A percentile compares a stretch with the other conserved stretches of the same genome.
Evolutionary conservation across 2,888 invertebrate genomes (phyloP).

Genomic region (Agriotes lineatus): DNA sequence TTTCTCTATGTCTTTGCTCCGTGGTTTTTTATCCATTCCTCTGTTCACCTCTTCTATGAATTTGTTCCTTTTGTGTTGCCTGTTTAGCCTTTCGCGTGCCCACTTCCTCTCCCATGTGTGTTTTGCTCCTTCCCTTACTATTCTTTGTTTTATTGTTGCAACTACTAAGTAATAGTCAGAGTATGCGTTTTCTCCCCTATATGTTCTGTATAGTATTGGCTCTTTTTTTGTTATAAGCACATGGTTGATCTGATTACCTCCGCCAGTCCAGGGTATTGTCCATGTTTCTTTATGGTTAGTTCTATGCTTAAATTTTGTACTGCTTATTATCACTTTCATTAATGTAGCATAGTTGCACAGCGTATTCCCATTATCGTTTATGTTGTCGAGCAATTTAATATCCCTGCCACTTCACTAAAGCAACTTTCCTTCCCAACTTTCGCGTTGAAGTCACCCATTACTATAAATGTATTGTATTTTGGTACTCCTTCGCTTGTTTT

Average conservation of each 20-base stretch:
- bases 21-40: neutral
- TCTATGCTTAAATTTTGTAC: neutral
- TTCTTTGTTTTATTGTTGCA: neutral
- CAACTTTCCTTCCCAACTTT: too few species aligned
- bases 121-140: neutral
- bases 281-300: neutral
- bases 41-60: neutral
- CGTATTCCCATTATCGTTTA: neutral
- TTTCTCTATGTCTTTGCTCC: neutral
- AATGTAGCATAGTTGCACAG: neutral
- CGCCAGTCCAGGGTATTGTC: neutral
- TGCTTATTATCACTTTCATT: neutral
- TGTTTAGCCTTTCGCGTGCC: neutral
- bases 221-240: conserved; percentile 4
- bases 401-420: too few species aligned
- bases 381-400: too few species aligned
- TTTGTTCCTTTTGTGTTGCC: neutral
- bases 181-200: neutral
- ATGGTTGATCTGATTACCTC: conserved; percentile 5
- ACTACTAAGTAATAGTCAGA: neutral
- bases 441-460: too few species aligned
- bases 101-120: neutral
- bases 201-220: conserved; percentile 1
- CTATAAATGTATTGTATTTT: too few species aligned
- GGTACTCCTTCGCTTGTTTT: too few species aligned